Percentiles rank a stretch among this genome's conserved stretches.
These are phyloP conservation scores for Diarsia mendica DNA, from an alignment of 2,888 invertebrate genomes.

Conservation along the genomic window DNA sequence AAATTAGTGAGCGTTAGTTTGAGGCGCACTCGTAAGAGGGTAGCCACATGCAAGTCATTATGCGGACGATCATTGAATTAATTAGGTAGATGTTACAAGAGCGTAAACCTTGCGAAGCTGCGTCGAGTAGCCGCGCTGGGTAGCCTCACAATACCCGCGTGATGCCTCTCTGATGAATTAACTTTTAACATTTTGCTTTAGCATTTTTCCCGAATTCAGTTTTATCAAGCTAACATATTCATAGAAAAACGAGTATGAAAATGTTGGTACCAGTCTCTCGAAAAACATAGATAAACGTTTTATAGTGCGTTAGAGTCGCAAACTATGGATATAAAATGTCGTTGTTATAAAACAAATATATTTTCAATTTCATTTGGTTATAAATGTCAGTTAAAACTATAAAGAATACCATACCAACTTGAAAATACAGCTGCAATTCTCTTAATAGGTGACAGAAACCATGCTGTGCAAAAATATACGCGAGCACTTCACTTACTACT, in stretches of 20 bases:
- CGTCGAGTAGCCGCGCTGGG: constrained; percentile 29
- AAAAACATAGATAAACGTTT: constrained; percentile 64
- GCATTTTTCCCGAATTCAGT: constrained; percentile 50
- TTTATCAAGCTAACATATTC: constrained; percentile 57
- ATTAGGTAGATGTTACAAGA: constrained; percentile 81
- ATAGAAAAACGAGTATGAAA: constrained; percentile 63
- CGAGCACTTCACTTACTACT: constrained; percentile 36
- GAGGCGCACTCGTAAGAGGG: constrained; percentile 78
- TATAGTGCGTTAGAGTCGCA: constrained; percentile 55
- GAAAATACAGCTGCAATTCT: constrained; percentile 54
- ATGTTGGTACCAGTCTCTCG: constrained; percentile 57
- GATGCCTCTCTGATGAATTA: constrained; percentile 59
- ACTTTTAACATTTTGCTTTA: constrained; percentile 60
- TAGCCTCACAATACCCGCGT: constrained; percentile 63
- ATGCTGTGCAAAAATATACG: constrained; percentile 57
- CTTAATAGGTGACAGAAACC: constrained; percentile 56
- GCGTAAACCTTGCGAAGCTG: constrained; percentile 77
- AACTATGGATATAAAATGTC: constrained; percentile 57
- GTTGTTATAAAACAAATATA: constrained; percentile 57
- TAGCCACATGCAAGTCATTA: constrained; percentile 88
- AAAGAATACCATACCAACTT: constrained; percentile 47
- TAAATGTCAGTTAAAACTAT: constrained; percentile 58
- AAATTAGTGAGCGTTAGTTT: constrained; percentile 86
- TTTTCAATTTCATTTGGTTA: constrained; percentile 58
- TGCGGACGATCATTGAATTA: constrained; percentile 89